phyloP scores from a whole-genome alignment of 2,113 vertebrate species.

The Apteryx mantelli region DNA sequence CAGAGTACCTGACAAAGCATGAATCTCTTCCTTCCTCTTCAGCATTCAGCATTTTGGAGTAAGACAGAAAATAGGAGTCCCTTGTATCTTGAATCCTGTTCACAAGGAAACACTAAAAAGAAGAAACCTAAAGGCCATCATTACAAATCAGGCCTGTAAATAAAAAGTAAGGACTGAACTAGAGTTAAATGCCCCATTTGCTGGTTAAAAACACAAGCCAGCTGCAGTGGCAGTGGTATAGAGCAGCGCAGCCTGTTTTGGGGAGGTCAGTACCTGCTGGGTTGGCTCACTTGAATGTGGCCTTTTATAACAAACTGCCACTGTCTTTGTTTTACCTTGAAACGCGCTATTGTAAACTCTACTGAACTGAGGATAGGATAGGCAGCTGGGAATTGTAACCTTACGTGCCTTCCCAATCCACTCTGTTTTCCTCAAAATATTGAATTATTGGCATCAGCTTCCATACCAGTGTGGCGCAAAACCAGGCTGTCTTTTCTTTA shows the following conservation, averaged over 20 bases:
- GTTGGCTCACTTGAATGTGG: not conserved
- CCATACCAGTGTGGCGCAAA: not conserved
- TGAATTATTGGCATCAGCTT: not conserved
- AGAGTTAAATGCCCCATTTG: not conserved
- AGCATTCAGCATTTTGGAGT: not conserved
- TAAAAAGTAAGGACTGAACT: not conserved
- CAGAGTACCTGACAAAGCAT: constrained; percentile 31
- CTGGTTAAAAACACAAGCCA: not conserved
- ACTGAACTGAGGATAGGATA: not conserved
- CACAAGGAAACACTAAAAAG: not conserved
- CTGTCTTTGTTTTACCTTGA: not conserved
- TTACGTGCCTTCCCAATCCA: not conserved
- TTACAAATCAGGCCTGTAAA: not conserved
- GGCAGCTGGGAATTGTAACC: not conserved
- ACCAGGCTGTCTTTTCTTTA: not conserved
- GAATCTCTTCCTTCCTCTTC: not conserved
- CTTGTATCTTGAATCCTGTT: not conserved
- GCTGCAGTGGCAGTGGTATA: not conserved
- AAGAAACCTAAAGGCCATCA: not conserved
- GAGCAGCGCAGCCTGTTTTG: not conserved
- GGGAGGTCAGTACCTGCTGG: not conserved
- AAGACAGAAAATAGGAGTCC: not conserved
- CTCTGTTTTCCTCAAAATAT: not conserved
- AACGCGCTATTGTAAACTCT: not conserved
- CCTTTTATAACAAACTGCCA: not conserved